Conservation (phyloP, 2,113 vertebrate genomes). For the Ammodytes dubius region DNA sequence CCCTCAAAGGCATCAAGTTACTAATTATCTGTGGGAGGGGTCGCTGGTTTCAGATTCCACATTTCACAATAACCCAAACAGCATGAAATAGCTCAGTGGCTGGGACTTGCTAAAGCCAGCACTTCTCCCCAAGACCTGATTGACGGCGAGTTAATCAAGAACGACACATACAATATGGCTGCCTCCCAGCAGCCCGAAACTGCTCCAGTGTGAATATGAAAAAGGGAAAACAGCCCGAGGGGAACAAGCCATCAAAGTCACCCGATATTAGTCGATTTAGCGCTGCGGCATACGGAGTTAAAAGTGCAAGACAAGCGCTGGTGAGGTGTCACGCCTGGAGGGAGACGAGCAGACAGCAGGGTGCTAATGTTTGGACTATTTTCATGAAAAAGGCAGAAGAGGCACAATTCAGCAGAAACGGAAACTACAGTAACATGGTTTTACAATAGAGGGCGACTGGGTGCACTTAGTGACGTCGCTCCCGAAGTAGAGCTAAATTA, state of each 20-base stretch:
- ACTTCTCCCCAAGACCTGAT: constrained; percentile 46
- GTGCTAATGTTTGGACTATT: constrained; percentile 39
- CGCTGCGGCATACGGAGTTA: constrained; percentile 45
- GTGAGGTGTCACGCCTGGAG: constrained; percentile 37
- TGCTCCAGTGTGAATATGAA: constrained; percentile 52
- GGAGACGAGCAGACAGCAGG: constrained; percentile 38
- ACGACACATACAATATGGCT: constrained; percentile 60
- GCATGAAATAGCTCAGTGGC: constrained; percentile 26
- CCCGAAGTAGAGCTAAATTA: constrained; percentile 35
- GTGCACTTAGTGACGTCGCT: constrained; percentile 17
- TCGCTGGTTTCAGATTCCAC: constrained; percentile 26
- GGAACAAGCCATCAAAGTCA: constrained; percentile 63
- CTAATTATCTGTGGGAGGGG: constrained; percentile 28
- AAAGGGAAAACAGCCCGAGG: constrained; percentile 54
- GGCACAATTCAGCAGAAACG: constrained; percentile 1
- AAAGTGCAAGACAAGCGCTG: constrained; percentile 16
- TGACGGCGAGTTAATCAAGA: constrained; percentile 52
- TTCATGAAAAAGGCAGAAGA: neutral
- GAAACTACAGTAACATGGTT: constrained; percentile 41
- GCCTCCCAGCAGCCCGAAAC: constrained; percentile 41
- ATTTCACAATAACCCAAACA: constrained; percentile 30
- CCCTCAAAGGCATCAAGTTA: constrained; percentile 42
- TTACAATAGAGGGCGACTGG: constrained; percentile 26
- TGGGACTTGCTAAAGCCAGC: constrained; percentile 48
- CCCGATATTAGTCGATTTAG: constrained; percentile 34